These are phyloP conservation scores for Synergus laeviventris DNA, from an alignment of 2,888 invertebrate genomes.

Conservation along the genomic window DNA sequence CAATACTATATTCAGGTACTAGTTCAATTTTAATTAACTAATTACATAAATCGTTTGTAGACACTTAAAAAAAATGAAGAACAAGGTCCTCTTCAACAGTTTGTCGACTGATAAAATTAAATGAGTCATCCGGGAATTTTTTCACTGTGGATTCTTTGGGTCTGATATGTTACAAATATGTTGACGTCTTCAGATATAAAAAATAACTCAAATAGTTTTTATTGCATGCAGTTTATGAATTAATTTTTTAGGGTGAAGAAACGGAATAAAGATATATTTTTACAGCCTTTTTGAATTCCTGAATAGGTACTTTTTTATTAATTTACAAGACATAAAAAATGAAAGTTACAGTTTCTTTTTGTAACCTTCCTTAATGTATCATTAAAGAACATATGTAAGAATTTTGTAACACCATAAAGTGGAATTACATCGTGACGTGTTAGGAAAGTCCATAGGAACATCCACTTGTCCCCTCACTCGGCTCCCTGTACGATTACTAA, in stretches of 20 bases:
- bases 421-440: background rate
- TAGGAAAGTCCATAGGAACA: background rate
- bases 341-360: background rate
- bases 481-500: background rate
- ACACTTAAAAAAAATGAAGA: background rate
- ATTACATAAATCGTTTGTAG: background rate
- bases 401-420: background rate
- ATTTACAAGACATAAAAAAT: background rate
- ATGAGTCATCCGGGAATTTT: background rate
- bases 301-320: no score
- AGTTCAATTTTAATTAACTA: no score
- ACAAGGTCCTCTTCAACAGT: background rate
- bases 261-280: background rate
- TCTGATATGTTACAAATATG: background rate
- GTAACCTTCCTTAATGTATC: background rate
- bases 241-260: background rate
- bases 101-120: background rate
- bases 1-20: no score
- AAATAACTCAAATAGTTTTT: no score
- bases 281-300: background rate
- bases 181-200: conserved; percentile 16
- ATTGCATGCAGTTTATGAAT: background rate
- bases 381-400: background rate
- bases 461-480: conserved; percentile 7
- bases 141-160: background rate